A percentile compares a stretch with the other conserved stretches of the same genome.
phyloP scores from a whole-genome alignment of 2,888 invertebrate species.

The Dione juno region DNA sequence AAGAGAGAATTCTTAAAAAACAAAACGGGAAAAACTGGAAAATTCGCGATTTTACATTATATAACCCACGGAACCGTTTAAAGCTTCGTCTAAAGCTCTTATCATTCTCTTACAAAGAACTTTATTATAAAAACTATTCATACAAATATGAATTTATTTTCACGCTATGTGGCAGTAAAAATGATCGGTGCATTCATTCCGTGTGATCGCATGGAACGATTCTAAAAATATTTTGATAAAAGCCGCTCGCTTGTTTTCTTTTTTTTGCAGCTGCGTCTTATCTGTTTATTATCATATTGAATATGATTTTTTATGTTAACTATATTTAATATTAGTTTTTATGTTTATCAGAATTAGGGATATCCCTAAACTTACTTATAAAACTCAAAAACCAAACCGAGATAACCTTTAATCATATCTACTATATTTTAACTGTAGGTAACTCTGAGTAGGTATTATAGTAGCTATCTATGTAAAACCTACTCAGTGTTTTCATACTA shows the following conservation, averaged over 20 bases:
- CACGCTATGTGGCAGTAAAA: conserved; percentile 14
- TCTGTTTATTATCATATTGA: not conserved
- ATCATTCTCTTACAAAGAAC: not conserved
- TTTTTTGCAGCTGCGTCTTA: not conserved
- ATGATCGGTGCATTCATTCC: conserved; percentile 19
- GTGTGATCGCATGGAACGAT: conserved; percentile 18
- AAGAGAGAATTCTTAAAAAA: too few species aligned
- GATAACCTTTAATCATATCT: too few species aligned
- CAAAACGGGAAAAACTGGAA: too few species aligned
- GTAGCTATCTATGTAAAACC: too few species aligned
- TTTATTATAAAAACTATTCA: not conserved
- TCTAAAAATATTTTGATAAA: conserved; percentile 2
- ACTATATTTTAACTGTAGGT: too few species aligned
- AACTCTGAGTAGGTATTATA: too few species aligned
- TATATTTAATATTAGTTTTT: not conserved
- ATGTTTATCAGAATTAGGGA: too few species aligned
- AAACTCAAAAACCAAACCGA: too few species aligned
- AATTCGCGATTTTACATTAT: too few species aligned
- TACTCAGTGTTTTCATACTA: too few species aligned
- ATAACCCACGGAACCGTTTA: too few species aligned
- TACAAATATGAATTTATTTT: conserved; percentile 4
- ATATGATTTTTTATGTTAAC: not conserved
- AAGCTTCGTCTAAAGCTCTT: not conserved
- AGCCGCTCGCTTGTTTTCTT: conserved; percentile 4
- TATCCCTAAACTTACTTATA: too few species aligned